phyloP scores from a whole-genome alignment of 2,888 invertebrate species.

The Leptopterna dolabrata region DNA sequence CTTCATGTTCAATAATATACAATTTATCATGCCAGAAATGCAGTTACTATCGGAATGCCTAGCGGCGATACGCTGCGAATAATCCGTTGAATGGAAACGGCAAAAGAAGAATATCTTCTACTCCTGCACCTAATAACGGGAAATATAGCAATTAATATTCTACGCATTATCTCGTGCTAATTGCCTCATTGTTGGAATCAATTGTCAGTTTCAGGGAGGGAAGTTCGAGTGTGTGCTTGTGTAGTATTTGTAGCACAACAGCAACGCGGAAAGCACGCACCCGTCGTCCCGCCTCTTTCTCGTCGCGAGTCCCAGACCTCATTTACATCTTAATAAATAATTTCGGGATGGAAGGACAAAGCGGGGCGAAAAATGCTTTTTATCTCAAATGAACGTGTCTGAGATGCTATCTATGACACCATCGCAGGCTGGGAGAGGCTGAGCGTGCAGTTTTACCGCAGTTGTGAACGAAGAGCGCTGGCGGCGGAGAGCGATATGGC shows the following conservation, averaged over 20 bases:
- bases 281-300: neutral
- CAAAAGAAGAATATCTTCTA: no score
- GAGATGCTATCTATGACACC: neutral
- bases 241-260: no score
- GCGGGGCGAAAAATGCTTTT: neutral
- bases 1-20: no score
- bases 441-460: neutral
- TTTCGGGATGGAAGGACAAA: neutral
- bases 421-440: neutral
- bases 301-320: neutral
- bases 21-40: no score
- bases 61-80: no score
- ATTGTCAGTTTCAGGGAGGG: constrained; percentile 6
- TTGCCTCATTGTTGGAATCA: constrained; percentile 27
- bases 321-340: constrained; percentile 22
- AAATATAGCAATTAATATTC: neutral
- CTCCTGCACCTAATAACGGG: no score
- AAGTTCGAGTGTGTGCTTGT: no score
- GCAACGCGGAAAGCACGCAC: neutral
- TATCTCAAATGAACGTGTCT: neutral
- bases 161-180: neutral
- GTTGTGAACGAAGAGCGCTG: no score
- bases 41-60: no score
- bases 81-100: no score
- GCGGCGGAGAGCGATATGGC: neutral